Percentiles rank a stretch among this genome's conserved stretches.
These are phyloP conservation scores for Zapus hudsonius DNA, from an alignment of 2,113 vertebrate genomes.

Conservation along the genomic window DNA sequence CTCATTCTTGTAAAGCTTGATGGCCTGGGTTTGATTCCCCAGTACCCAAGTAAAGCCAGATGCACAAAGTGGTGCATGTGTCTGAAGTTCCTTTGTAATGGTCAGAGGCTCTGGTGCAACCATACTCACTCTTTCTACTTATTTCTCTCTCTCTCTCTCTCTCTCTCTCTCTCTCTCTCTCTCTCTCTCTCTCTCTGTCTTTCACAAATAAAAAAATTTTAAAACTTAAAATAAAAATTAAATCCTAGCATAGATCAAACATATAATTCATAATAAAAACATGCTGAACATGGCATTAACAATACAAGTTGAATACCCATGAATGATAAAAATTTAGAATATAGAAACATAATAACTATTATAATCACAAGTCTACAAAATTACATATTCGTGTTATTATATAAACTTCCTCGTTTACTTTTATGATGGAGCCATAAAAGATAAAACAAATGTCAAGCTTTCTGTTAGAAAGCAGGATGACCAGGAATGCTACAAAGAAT, in stretches of 20 bases:
- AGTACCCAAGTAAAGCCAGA: no score
- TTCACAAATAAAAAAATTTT: neutral
- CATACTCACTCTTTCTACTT: no score
- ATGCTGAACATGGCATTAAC: neutral
- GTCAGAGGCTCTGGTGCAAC: no score
- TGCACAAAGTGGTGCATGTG: no score
- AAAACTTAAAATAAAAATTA: conserved; percentile 65
- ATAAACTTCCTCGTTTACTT: conserved; percentile 53
- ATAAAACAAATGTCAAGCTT: conserved; percentile 13
- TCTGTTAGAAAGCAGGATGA: neutral
- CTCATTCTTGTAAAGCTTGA: no score
- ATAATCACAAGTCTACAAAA: conserved; percentile 43
- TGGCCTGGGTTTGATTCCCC: no score
- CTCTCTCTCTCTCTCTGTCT: no score
- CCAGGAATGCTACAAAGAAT: conserved; percentile 41
- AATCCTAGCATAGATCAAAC: conserved; percentile 36
- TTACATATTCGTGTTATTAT: conserved; percentile 1
- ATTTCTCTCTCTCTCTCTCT: no score
- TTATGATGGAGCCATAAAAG: conserved; percentile 23
- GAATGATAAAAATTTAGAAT: neutral
- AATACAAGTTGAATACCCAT: conserved; percentile 37
- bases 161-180: no score
- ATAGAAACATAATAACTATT: conserved; percentile 29
- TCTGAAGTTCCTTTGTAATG: no score
- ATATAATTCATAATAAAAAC: conserved; percentile 60